These are phyloP conservation scores for Iselma pallidipennis DNA, from an alignment of 2,888 invertebrate genomes.

Conservation along the genomic window DNA sequence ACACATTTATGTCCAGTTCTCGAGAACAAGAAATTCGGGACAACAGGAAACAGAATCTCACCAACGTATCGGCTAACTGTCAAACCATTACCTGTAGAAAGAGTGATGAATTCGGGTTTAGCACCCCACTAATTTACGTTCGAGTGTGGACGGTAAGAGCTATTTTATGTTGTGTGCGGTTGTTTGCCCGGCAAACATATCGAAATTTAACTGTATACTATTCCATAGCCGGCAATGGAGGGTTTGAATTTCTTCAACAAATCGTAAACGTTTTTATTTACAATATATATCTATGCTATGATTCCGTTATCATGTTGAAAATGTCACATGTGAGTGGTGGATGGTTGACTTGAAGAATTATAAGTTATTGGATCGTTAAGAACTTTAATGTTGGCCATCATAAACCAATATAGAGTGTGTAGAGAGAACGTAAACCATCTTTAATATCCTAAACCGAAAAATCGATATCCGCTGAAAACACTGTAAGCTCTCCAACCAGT, in stretches of 20 bases:
- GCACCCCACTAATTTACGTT: background rate
- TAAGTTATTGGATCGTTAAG: background rate
- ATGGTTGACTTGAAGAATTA: background rate
- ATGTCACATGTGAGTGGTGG: background rate
- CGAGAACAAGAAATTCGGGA: background rate
- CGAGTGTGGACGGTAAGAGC: background rate
- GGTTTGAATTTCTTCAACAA: background rate
- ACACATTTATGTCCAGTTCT: background rate
- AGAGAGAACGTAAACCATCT: background rate
- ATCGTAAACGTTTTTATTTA: background rate
- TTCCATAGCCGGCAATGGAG: background rate
- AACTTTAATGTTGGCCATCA: background rate
- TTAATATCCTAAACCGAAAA: background rate
- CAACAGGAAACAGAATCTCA: background rate
- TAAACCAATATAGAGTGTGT: background rate
- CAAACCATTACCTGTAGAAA: background rate
- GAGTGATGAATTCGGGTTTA: background rate
- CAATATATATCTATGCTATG: too few relatives aligned
- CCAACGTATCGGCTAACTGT: background rate
- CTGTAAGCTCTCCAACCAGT: too few relatives aligned
- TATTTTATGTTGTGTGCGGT: too few relatives aligned
- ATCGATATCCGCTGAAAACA: background rate
- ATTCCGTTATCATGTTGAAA: background rate
- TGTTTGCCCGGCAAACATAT: background rate
- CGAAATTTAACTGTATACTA: background rate